A percentile compares a stretch with the other conserved stretches of the same genome.
Conservation (phyloP, 2,888 invertebrate species). For the Monoplex corrugatus region DNA sequence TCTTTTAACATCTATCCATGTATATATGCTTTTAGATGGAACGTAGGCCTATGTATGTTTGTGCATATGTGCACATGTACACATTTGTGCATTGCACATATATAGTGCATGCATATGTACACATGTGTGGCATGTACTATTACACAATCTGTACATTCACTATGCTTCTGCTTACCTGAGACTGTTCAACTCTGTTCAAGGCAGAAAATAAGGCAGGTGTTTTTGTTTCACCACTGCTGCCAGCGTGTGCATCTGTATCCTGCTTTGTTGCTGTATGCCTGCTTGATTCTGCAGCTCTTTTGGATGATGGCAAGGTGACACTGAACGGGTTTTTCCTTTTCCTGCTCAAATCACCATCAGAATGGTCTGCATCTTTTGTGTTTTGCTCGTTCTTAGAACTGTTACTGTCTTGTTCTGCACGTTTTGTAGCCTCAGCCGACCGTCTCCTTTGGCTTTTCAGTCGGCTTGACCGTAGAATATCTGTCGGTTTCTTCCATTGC, state of each 20-base stretch:
- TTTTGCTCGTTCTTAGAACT: background rate
- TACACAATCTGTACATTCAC: background rate
- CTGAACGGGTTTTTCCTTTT: constrained; percentile 1
- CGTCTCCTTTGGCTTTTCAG: background rate
- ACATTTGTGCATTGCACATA: too few species aligned
- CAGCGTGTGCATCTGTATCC: background rate
- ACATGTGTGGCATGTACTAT: too few species aligned
- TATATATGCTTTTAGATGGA: too few species aligned
- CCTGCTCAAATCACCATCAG: background rate
- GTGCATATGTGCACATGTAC: too few species aligned
- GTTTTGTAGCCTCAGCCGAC: background rate
- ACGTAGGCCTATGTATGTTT: too few species aligned
- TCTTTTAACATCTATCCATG: too few species aligned
- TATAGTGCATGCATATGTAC: too few species aligned
- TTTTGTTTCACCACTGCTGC: background rate
- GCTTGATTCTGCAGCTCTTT: background rate
- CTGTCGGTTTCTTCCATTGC: constrained; percentile 7
- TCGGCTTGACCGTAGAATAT: background rate
- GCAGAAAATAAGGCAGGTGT: constrained; percentile 53
- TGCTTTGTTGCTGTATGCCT: background rate
- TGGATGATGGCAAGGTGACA: background rate
- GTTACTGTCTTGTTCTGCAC: background rate
- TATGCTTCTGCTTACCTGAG: constrained; percentile 42
- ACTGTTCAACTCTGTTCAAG: constrained; percentile 55
- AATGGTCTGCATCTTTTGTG: background rate